phyloP scores from a whole-genome alignment of 2,113 vertebrate genomes.

The Peromyscus polionotus region DNA sequence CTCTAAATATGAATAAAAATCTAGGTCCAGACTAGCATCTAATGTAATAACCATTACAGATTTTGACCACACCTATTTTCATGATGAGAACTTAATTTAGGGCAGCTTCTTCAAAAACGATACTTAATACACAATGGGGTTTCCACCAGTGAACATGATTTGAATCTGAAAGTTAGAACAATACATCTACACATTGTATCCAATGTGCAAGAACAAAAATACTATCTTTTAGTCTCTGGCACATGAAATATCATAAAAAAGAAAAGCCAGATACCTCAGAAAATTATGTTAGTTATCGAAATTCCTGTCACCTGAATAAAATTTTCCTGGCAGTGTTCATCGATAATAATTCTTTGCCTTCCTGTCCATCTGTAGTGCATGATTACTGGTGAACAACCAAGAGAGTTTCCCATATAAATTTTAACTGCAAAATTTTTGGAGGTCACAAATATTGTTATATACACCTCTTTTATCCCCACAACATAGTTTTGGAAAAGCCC shows the following conservation, averaged over 20 bases:
- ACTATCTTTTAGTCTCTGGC: not conserved
- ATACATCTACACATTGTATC: not conserved
- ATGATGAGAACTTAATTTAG: not conserved
- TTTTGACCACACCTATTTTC: not conserved
- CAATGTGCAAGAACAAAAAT: constrained; percentile 3
- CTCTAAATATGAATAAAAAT: not conserved
- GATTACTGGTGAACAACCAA: constrained; percentile 29
- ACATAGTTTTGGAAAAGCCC: constrained; percentile 13
- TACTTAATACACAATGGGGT: not conserved
- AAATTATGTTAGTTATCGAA: constrained; percentile 31
- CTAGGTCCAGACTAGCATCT: not conserved
- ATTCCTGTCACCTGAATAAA: constrained; percentile 62
- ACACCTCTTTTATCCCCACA: constrained; percentile 20
- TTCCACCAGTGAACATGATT: not conserved
- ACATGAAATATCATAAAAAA: constrained; percentile 1
- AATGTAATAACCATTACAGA: not conserved
- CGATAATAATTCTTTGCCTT: constrained; percentile 32
- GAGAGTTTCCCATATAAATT: constrained; percentile 55
- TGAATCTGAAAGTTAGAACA: not conserved
- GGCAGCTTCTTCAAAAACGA: not conserved
- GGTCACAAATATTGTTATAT: constrained; percentile 3
- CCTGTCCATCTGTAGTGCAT: constrained; percentile 45
- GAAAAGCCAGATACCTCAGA: not conserved
- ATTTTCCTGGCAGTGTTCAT: constrained; percentile 51
- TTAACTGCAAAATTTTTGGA: constrained; percentile 14